These are phyloP conservation scores for Cynodonichthys magdalenae DNA, from an alignment of 2,797 vertebrate genomes.

Conservation along the genomic window DNA sequence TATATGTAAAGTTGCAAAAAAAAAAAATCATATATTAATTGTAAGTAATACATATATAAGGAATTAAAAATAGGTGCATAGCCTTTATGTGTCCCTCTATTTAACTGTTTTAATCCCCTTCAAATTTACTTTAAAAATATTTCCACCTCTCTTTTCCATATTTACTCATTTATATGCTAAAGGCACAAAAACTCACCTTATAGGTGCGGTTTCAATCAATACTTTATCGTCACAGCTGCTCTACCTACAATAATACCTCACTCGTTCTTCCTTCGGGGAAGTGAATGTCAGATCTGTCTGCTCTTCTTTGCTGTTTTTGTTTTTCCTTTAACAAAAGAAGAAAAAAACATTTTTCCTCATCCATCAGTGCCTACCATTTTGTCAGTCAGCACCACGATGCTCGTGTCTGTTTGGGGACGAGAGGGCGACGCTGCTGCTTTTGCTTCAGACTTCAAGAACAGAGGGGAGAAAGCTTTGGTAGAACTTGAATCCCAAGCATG, in stretches of 20 bases:
- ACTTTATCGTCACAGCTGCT: slow-evolving; percentile 55
- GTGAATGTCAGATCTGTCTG: slow-evolving; percentile 49
- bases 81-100: slow-evolving; percentile 62
- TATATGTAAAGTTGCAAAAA: slow-evolving; percentile 73
- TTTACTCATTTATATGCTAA: slow-evolving; percentile 16
- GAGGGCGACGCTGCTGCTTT: slow-evolving; percentile 33
- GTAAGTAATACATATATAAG: slow-evolving; percentile 70
- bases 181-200: slow-evolving; percentile 46
- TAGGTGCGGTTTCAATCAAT: slow-evolving; percentile 22
- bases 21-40: slow-evolving; percentile 78
- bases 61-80: slow-evolving; percentile 64
- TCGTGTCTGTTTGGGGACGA: slow-evolving; percentile 1
- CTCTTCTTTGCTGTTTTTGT: slow-evolving; percentile 40
- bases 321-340: too few species aligned
- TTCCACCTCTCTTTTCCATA: slow-evolving; percentile 22
- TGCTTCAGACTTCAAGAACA: slow-evolving; percentile 45
- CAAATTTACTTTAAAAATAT: slow-evolving; percentile 8
- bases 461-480: slow-evolving; percentile 56
- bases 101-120: slow-evolving; percentile 39
- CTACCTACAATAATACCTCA: slow-evolving; percentile 55
- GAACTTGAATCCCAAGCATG: slow-evolving; percentile 74
- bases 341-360: too few species aligned
- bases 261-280: slow-evolving; percentile 41
- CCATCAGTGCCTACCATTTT: slow-evolving; percentile 69
- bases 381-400: slow-evolving; percentile 43